These are phyloP conservation scores for Anolis apletophallus DNA, from an alignment of 2,797 vertebrate species.

Conservation along the genomic window DNA sequence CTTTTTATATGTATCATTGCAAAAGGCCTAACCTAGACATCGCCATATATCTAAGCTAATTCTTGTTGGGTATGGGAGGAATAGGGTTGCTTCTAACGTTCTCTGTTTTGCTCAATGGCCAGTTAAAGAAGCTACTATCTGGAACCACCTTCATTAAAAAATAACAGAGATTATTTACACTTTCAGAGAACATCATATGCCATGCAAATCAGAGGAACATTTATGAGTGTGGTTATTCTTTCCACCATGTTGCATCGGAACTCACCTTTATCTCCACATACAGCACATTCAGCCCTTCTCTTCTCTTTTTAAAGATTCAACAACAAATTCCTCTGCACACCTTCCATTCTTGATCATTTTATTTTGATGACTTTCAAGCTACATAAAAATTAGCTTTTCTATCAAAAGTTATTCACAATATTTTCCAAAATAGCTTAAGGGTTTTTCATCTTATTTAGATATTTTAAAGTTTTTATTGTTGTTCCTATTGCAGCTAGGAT, in stretches of 20 bases:
- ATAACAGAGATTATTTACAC: constrained; percentile 21
- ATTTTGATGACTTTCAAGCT: constrained; percentile 75
- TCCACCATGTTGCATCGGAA: too few relatives aligned
- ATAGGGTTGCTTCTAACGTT: too few relatives aligned
- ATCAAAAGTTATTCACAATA: constrained; percentile 76
- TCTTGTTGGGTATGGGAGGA: background rate
- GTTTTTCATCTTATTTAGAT: constrained; percentile 55
- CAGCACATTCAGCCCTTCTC: constrained; percentile 22
- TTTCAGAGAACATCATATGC: background rate
- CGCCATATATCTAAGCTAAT: too few relatives aligned
- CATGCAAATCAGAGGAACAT: constrained; percentile 4
- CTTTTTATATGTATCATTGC: too few relatives aligned
- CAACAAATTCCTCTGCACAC: constrained; percentile 68
- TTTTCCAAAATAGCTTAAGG: constrained; percentile 71
- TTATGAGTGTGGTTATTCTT: background rate
- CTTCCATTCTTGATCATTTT: constrained; percentile 75
- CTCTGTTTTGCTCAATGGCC: background rate
- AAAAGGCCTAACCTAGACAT: too few relatives aligned
- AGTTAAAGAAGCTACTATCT: background rate
- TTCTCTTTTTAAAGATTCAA: constrained; percentile 24
- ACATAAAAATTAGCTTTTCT: constrained; percentile 74
- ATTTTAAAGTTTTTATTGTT: constrained; percentile 60
- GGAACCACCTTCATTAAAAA: background rate
- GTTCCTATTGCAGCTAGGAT: constrained; percentile 68
- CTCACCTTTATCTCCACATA: background rate